Conservation (phyloP, 2,888 invertebrate species). For the Acronicta aceris region DNA sequence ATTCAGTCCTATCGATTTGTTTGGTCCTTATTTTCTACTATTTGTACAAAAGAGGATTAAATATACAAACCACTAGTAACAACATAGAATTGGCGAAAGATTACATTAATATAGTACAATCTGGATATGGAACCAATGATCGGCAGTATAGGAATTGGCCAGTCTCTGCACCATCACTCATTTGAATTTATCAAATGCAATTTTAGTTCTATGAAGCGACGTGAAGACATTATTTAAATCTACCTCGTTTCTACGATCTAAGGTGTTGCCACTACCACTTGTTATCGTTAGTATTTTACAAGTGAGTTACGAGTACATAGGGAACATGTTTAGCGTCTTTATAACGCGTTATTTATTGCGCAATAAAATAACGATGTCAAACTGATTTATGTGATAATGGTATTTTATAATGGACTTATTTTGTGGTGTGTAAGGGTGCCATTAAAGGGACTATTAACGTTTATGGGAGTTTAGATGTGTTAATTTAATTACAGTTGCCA, state of each 20-base stretch:
- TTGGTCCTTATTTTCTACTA: too few relatives aligned
- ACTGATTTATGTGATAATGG: constrained; percentile 30
- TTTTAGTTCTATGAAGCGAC: too few relatives aligned
- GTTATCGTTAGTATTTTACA: constrained; percentile 9
- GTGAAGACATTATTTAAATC: constrained; percentile 4
- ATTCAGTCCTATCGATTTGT: too few relatives aligned
- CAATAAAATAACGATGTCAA: constrained; percentile 40
- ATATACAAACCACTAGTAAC: too few relatives aligned
- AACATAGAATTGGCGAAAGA: too few relatives aligned
- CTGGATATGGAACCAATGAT: too few relatives aligned
- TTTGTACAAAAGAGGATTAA: too few relatives aligned
- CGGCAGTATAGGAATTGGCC: too few relatives aligned
- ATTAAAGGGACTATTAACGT: constrained; percentile 22
- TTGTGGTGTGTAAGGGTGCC: constrained; percentile 23
- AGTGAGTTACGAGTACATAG: constrained; percentile 22
- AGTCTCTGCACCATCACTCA: too few relatives aligned
- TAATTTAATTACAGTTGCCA: not conserved
- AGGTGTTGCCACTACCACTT: constrained; percentile 27
- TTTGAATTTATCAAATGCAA: too few relatives aligned
- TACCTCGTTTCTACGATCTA: constrained; percentile 15
- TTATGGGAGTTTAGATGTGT: not conserved
- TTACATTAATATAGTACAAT: too few relatives aligned
- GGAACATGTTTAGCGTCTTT: constrained; percentile 25
- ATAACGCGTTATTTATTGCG: constrained; percentile 43
- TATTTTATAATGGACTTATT: constrained; percentile 40